phyloP scores from a whole-genome alignment of 2,113 vertebrate species.

The Oenanthe oenanthe region DNA sequence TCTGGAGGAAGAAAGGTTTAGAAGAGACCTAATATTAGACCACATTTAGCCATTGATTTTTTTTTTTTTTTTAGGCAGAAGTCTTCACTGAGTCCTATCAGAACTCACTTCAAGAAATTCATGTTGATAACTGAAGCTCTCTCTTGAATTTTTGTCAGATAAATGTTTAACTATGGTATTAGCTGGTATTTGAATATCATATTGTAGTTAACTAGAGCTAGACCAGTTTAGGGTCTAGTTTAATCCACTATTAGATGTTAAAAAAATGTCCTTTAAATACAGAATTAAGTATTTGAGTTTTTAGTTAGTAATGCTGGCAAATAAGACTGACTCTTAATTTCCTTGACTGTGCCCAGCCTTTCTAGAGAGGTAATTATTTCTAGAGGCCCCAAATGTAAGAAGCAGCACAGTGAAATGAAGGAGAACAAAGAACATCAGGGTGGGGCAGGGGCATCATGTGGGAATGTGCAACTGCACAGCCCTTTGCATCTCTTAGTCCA shows the following conservation, averaged over 20 bases:
- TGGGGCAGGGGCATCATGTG: neutral
- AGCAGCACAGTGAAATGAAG: neutral
- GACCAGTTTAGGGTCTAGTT: neutral
- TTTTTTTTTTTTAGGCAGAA: neutral
- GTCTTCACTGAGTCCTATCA: neutral
- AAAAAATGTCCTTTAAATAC: neutral
- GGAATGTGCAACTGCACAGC: neutral
- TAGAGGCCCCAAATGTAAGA: neutral
- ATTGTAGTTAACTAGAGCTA: neutral
- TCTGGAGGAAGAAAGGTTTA: constrained; percentile 19
- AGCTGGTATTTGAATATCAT: neutral
- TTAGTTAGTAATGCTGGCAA: neutral
- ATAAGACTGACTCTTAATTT: neutral
- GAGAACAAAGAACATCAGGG: accelerated
- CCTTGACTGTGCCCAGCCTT: neutral
- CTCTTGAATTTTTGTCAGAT: neutral
- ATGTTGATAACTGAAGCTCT: neutral
- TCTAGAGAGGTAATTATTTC: neutral
- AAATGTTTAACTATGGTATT: neutral
- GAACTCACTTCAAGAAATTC: neutral
- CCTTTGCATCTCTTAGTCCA: neutral
- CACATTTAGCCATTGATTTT: neutral
- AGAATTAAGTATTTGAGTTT: neutral
- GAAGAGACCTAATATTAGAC: constrained; percentile 15
- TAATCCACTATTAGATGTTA: neutral